Evolutionary conservation across 2,797 vertebrate species (phyloP), one percentile per base, ranked within the genome.

Genomic region (Telmatherina bonti): DNA sequence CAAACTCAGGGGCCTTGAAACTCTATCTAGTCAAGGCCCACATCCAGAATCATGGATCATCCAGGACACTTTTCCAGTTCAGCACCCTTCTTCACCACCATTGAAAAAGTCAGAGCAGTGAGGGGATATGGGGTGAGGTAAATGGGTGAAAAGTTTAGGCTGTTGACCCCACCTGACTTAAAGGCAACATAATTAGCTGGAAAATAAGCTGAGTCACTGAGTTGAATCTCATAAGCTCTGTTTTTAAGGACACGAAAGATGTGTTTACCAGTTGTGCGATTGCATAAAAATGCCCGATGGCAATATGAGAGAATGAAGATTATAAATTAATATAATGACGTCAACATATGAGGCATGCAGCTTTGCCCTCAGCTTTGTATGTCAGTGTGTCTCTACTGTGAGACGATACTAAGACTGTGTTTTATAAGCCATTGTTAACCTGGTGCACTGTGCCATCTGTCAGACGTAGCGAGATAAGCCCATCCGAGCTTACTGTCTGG

Each of bases 401-500:
- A 74, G 67, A 68, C 24, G 29, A 67, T 53, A 58, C 68, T 55
- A 27, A 51, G 71, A 51, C 47, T 59, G 53, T 61, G 75, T 73
- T 85, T 82, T 75, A 64, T 85, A 85, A 85, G 78, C 84, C 70
- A 88, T 91, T 93, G 90, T 93, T 59, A 63, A 77, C 31, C 36
- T 12, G 59, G 82, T 84, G 69, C 80, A 62, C 65, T 58, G 63
- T 78, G 86, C 92, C 92, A 92, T 89, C 91, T 92, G 91, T 74
- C 81, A 68, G 66, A 68, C 63, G 75, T 16, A 56, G 57, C 67
- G 73, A 73, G 82, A 89, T 89, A 74, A 73, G 82, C 70, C 85
- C 73, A 64, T 61, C 49, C 60, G 35, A 49, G 78, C 64, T 63
- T 76, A 8, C 66, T 69, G 73, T 54, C 82, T 83, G 84, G 67